Base-by-base conservation (phyloP, 2,113 vertebrate species). In the Halcyon senegalensis region DNA sequence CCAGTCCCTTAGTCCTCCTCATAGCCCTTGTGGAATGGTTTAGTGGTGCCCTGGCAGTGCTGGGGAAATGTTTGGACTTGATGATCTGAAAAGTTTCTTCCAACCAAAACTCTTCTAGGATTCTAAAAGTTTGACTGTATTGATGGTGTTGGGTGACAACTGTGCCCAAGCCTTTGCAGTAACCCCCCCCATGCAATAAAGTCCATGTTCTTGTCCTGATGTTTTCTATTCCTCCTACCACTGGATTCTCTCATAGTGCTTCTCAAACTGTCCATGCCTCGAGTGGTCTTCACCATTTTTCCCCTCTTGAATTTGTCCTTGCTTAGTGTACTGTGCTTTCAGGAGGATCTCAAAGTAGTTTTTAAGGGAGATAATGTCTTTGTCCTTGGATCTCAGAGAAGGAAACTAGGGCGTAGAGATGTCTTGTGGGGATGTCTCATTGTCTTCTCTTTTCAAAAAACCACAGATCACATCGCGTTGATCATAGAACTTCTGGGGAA, bases 401-500 rank as follows among this genome's bases (percentile, higher is more conserved):
- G 48, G 31, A 73, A 88, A 56, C 10, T 14, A 37, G 27, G 58
- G 18, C 37, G 7, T 3, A 31, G n/a, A 51, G 39, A 23, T 74
- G 27, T 33, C 44, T 83, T 68, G 20, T 62, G 87, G 98, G 97
- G 93, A 96, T 94, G 37, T 96, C 80, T 98, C 41, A 97, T 30
- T 98, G 93, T 97, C 80, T 94, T 56, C 30, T 48, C 30, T 90
- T 53, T 96, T 77, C 94, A 87, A 84, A 84, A 50, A 84, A 24
- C 39, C 37, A n/a, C 96, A 99, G 99, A 99, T 98, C 99, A 99
- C 98, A 99, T 99, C 89, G 99, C 99, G 16, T 97, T 99, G 95
- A 99, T 99, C 97, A 99, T 99, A 85, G 99, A 99, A 98, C 98
- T 99, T 91, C 98, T 99, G 80, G 99, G 99, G 16, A 99, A 99